These are phyloP conservation scores for Colius striatus DNA, from an alignment of 2,113 vertebrate species.

Conservation along the genomic window DNA sequence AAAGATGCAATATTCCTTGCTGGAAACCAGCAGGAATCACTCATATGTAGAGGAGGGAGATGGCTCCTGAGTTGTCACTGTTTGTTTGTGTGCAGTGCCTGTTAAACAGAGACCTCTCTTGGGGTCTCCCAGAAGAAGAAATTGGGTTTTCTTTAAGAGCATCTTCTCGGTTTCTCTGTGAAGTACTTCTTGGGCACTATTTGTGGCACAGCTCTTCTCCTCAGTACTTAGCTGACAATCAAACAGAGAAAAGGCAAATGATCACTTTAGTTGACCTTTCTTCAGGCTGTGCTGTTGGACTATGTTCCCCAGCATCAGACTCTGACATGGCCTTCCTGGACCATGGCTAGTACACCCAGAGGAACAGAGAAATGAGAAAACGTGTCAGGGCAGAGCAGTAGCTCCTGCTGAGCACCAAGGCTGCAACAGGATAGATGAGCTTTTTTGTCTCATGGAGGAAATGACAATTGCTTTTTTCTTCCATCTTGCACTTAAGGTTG, in stretches of 20 bases:
- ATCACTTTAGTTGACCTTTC: conserved; percentile 13
- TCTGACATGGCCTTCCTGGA: background rate
- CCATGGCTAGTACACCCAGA: background rate
- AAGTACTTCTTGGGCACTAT: background rate
- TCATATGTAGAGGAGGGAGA: background rate
- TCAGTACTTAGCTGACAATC: background rate
- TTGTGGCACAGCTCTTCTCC: background rate
- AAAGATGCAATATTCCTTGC: background rate
- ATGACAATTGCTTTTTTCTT: background rate
- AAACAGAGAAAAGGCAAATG: background rate
- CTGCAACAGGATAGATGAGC: background rate
- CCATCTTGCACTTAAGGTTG: background rate
- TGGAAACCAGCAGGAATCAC: background rate
- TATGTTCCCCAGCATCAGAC: background rate
- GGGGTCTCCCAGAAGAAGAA: background rate
- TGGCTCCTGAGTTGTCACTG: background rate
- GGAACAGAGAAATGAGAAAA: conserved; percentile 26
- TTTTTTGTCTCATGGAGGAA: background rate
- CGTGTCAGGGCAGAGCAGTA: background rate
- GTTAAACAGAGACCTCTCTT: background rate
- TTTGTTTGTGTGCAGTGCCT: background rate
- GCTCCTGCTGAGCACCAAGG: background rate
- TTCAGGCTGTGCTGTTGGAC: background rate
- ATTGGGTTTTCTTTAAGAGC: background rate
- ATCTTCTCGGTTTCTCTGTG: background rate